These are phyloP conservation scores for Sipha maydis DNA, from an alignment of 2,888 invertebrate genomes.

Conservation along the genomic window DNA sequence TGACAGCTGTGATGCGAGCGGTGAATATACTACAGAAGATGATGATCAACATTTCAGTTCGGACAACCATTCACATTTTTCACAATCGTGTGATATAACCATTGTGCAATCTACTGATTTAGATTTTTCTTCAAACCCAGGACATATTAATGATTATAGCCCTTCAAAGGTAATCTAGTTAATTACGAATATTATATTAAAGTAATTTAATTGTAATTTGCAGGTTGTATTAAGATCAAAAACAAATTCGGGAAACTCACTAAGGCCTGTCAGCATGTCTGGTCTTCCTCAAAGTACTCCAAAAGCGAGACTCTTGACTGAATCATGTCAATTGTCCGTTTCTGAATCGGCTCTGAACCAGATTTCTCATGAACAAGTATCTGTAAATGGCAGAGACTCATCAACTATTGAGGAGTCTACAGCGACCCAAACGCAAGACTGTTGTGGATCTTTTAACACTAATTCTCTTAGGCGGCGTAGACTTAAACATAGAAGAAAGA, in stretches of 20 bases:
- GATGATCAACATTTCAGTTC: constrained; percentile 69
- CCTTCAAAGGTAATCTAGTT: constrained; percentile 36
- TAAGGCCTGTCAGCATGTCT: constrained; percentile 88
- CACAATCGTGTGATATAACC: constrained; percentile 55
- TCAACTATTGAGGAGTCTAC: constrained; percentile 70
- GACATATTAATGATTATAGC: constrained; percentile 9
- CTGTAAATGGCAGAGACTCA: constrained; percentile 66
- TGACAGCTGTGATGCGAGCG: constrained; percentile 88
- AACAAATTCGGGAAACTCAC: constrained; percentile 51
- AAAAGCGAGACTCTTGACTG: constrained; percentile 65
- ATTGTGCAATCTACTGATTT: constrained; percentile 40
- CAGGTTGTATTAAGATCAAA: constrained; percentile 62
- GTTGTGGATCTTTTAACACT: constrained; percentile 66
- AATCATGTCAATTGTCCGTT: constrained; percentile 73
- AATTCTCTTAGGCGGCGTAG: constrained; percentile 69
- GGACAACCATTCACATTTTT: constrained; percentile 50
- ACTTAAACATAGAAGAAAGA: constrained; percentile 69
- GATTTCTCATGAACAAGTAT: constrained; percentile 58
- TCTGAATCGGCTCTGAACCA: constrained; percentile 86
- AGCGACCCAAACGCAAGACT: constrained; percentile 66
- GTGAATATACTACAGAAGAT: constrained; percentile 84
- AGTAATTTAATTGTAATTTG: background rate
- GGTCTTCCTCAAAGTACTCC: constrained; percentile 76
- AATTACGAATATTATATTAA: background rate
- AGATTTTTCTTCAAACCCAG: constrained; percentile 36